Evolutionary conservation across 2,888 invertebrate genomes (phyloP).

Genomic region (Xylophagus ater): DNA sequence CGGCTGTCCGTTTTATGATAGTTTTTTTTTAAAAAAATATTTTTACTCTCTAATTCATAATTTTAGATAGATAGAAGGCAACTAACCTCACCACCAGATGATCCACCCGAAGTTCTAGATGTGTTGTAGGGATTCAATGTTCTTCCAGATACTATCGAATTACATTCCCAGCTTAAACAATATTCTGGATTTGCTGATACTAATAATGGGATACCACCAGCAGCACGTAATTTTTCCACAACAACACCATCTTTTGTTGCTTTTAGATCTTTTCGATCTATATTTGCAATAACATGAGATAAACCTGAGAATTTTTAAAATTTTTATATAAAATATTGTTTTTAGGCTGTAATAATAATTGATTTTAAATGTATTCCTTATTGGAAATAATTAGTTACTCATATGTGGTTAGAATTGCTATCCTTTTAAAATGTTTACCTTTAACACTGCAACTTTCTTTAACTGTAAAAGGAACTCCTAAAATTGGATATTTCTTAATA

Average conservation of each 20-base stretch:
- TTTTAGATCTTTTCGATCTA: conserved; percentile 39
- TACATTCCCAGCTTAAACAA: conserved; percentile 79
- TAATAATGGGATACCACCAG: conserved; percentile 71
- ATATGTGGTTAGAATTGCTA: background rate
- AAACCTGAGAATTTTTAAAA: conserved; percentile 42
- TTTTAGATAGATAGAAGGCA: no score
- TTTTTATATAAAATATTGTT: background rate
- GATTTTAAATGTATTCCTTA: background rate
- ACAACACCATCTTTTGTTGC: conserved; percentile 56
- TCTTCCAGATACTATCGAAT: conserved; percentile 63
- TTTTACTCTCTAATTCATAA: background rate
- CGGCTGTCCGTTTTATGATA: no score
- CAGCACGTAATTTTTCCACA: conserved; percentile 49
- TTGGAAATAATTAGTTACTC: background rate
- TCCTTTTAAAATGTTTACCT: conserved; percentile 42
- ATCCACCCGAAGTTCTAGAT: conserved; percentile 67
- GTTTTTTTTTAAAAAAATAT: background rate
- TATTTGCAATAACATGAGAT: conserved; percentile 57
- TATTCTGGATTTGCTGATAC: conserved; percentile 81
- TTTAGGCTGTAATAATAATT: no score
- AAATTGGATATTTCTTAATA: conserved; percentile 48
- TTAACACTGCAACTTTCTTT: conserved; percentile 68
- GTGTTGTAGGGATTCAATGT: conserved; percentile 77
- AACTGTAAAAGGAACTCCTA: conserved; percentile 72
- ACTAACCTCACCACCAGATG: conserved; percentile 83